phyloP scores from a whole-genome alignment of 2,797 vertebrate species.

The Acipenser oxyrinchus region DNA sequence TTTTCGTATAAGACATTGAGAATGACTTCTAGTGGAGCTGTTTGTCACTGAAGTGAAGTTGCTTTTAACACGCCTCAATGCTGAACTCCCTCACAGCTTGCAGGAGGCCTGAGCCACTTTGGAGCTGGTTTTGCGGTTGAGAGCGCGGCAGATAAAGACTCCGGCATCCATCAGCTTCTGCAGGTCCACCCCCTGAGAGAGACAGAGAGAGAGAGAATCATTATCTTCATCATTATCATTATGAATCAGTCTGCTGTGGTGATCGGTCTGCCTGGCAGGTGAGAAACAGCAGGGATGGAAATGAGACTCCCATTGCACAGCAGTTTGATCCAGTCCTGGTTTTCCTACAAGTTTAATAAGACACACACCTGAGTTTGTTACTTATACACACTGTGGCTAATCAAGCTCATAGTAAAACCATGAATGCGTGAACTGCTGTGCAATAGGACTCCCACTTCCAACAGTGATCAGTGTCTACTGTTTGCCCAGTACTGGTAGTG shows the following conservation, averaged over 20 bases:
- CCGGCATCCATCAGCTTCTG: slow-evolving; percentile 85
- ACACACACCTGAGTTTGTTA: no score
- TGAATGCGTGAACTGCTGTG: no score
- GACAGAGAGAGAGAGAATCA: not conserved
- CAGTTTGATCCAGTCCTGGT: no score
- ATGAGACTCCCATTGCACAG: no score
- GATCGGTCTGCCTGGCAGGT: not conserved
- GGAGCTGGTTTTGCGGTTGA: slow-evolving; percentile 81
- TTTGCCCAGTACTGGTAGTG: not conserved
- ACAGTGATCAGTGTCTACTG: not conserved
- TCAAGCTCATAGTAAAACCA: not conserved
- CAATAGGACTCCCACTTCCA: no score
- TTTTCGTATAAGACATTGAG: no score
- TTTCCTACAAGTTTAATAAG: no score
- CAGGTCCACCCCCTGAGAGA: slow-evolving; percentile 80
- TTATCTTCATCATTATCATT: no score
- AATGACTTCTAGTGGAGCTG: no score
- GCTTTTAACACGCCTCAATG: no score
- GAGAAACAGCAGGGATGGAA: no score
- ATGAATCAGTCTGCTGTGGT: not conserved
- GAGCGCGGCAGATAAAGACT: slow-evolving; percentile 80
- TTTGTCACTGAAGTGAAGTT: no score
- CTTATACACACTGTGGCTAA: not conserved
- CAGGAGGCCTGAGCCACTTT: slow-evolving; percentile 88
- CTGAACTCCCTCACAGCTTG: slow-evolving; percentile 63